Evolutionary conservation across 2,113 vertebrate species (phyloP).

Genomic region (Xiphorhynchus elegans): DNA sequence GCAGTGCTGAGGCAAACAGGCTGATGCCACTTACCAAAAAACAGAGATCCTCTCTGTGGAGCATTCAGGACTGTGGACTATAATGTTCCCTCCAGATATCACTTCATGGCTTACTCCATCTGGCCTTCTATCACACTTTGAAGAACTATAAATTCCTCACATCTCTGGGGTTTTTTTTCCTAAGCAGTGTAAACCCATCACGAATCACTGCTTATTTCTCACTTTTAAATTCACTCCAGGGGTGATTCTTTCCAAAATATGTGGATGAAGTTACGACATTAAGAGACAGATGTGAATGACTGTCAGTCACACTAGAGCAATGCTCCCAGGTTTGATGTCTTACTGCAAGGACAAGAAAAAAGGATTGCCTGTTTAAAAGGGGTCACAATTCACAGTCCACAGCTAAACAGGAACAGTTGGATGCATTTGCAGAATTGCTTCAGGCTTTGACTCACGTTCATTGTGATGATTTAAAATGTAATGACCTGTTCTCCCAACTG

Average conservation of each 20-base stretch:
- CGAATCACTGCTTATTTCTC: not conserved
- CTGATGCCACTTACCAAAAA: not conserved
- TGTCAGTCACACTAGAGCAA: not conserved
- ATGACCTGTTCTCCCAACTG: not conserved
- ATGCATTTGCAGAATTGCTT: not conserved
- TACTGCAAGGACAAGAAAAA: not conserved
- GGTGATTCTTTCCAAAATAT: not conserved
- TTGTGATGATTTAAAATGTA: not conserved
- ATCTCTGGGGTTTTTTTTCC: not conserved
- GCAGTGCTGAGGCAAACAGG: not conserved
- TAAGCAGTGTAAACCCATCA: not conserved
- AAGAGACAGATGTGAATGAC: not conserved
- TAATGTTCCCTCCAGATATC: not conserved
- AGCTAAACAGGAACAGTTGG: not conserved
- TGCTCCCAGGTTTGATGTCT: not conserved
- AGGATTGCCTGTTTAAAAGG: not conserved
- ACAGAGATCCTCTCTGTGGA: not conserved
- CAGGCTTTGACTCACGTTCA: not conserved
- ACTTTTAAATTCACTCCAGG: not conserved
- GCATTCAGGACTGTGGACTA: not conserved
- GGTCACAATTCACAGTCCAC: not conserved
- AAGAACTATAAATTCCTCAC: not conserved
- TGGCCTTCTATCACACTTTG: not conserved
- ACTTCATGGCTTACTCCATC: not conserved
- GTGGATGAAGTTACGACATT: not conserved